phyloP scores from a whole-genome alignment of 2,797 vertebrate species.

The Allobates femoralis region DNA sequence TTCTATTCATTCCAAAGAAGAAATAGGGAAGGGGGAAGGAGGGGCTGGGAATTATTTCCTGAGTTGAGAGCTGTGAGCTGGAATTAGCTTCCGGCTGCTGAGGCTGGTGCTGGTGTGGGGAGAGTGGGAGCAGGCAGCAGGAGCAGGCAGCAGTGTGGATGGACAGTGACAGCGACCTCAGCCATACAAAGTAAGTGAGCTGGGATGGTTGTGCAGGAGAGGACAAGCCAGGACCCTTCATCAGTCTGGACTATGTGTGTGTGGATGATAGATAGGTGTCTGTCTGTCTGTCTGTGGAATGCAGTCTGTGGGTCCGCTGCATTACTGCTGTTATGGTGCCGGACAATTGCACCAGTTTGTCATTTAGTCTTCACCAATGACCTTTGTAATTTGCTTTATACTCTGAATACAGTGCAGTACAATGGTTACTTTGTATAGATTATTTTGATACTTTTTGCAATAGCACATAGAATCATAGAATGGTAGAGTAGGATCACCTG shows the following conservation, averaged over 20 bases:
- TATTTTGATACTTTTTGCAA: too few relatives aligned
- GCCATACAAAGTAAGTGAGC: slow-evolving; percentile 36
- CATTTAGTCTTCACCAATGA: neutral
- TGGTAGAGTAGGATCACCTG: too few relatives aligned
- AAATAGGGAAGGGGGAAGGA: slow-evolving; percentile 57
- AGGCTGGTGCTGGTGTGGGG: slow-evolving; percentile 46
- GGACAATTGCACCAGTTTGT: neutral
- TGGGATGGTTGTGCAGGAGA: neutral
- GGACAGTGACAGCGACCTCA: slow-evolving; percentile 43
- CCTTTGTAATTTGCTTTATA: neutral
- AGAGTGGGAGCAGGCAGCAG: slow-evolving; percentile 29
- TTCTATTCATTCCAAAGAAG: slow-evolving; percentile 49
- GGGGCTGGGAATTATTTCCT: slow-evolving; percentile 63
- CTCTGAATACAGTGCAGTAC: too few relatives aligned
- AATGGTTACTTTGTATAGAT: neutral
- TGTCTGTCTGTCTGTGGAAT: slow-evolving; percentile 7
- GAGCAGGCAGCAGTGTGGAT: slow-evolving; percentile 28
- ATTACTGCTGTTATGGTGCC: neutral
- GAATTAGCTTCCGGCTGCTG: slow-evolving; percentile 63
- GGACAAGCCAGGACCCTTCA: neutral
- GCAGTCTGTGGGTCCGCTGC: slow-evolving; percentile 25
- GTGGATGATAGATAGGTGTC: neutral
- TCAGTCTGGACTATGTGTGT: neutral
- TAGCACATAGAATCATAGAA: too few relatives aligned
- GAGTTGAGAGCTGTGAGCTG: slow-evolving; percentile 62